phyloP scores from a whole-genome alignment of 2,113 vertebrate species.

The Trochalopteron elliotii region DNA sequence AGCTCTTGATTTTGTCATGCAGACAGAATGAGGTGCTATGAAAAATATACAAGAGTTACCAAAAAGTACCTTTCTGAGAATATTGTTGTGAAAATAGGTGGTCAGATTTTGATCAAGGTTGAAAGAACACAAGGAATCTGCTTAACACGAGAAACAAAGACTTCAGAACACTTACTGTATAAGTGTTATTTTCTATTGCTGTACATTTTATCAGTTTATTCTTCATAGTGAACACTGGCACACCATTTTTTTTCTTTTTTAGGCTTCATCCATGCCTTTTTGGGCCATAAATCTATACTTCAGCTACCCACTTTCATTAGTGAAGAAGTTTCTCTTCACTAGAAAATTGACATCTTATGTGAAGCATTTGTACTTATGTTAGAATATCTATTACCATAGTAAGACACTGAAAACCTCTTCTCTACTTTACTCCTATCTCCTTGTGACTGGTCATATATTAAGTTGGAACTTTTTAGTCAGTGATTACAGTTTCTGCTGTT shows the following conservation, averaged over 20 bases:
- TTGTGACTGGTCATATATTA: not conserved
- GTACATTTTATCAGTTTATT: not conserved
- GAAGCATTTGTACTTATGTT: not conserved
- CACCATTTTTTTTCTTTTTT: fast-evolving
- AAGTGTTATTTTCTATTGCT: not conserved
- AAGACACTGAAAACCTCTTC: not conserved
- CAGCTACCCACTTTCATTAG: not conserved
- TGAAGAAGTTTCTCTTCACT: not conserved
- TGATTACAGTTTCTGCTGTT: not conserved
- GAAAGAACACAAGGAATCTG: not conserved
- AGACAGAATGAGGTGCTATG: not conserved
- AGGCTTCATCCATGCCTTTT: not conserved
- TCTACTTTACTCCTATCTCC: not conserved
- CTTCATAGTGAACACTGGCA: not conserved
- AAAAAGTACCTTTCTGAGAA: not conserved
- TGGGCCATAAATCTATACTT: not conserved
- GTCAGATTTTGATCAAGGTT: not conserved
- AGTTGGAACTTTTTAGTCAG: not conserved
- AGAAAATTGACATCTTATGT: not conserved
- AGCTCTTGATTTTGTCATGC: not conserved
- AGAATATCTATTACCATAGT: not conserved
- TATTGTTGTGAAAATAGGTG: not conserved
- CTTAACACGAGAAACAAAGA: not conserved
- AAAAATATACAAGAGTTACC: not conserved
- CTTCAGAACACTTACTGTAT: not conserved